Evolutionary conservation across 2,888 invertebrate genomes (phyloP).

Genomic region (Metalampra italica): DNA sequence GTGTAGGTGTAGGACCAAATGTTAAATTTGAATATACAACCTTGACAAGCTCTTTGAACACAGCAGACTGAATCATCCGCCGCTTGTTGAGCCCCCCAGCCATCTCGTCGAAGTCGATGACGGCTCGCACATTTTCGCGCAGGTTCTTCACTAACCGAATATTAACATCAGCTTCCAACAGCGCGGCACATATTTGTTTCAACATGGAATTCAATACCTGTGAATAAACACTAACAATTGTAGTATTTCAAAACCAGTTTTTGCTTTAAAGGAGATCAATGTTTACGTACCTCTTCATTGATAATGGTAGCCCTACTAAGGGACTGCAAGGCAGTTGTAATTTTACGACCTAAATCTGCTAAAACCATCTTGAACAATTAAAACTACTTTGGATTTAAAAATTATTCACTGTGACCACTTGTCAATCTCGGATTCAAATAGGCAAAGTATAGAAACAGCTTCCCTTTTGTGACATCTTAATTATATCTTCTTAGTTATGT

Average conservation of each 20-base stretch:
- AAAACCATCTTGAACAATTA: conserved; percentile 90
- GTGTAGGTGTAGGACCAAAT: too few species aligned
- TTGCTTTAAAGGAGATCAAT: neutral
- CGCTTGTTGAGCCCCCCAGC: conserved; percentile 98
- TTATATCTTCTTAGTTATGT: neutral
- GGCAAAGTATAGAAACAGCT: neutral
- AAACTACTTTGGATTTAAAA: conserved; percentile 3
- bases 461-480: conserved; percentile 12
- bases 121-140: conserved; percentile 97
- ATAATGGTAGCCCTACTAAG: conserved; percentile 98
- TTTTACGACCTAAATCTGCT: conserved; percentile 99
- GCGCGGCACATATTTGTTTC: conserved; percentile 98
- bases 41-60: conserved; percentile 98
- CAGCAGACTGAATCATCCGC: conserved; percentile 98
- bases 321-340: conserved; percentile 98
- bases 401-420: conserved; percentile 1
- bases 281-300: conserved; percentile 91
- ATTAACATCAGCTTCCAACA: conserved; percentile 98
- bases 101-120: conserved; percentile 99
- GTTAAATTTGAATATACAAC: conserved; percentile 77
- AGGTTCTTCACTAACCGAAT: conserved; percentile 96
- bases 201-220: conserved; percentile 99
- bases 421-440: neutral
- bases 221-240: conserved; percentile 15
- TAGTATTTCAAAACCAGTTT: neutral